Evolutionary conservation across 2,113 vertebrate genomes (phyloP).

Genomic region (Pollimyrus isidori): DNA sequence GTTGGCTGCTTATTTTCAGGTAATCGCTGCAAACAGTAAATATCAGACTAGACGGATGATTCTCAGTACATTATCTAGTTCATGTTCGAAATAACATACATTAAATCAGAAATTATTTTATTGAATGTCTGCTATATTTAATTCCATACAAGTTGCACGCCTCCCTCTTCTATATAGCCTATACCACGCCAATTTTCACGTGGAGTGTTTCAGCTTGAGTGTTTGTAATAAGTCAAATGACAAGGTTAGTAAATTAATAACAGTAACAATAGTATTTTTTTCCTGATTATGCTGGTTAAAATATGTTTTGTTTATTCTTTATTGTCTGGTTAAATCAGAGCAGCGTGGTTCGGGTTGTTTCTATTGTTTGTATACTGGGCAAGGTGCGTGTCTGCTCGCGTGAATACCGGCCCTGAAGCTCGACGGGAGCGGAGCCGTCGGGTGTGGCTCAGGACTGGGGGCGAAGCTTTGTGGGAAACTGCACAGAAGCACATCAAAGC

Average conservation of each 20-base stretch:
- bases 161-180: not conserved
- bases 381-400: not conserved
- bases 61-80: not conserved
- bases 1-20: not conserved
- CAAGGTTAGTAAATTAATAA: not conserved
- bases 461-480: not conserved
- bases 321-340: not conserved
- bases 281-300: not conserved
- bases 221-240: not conserved
- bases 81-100: not conserved
- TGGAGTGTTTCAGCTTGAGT: not conserved
- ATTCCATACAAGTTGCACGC: not conserved
- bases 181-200: not conserved
- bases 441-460: slow-evolving; percentile 3
- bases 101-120: not conserved
- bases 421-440: not conserved
- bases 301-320: not conserved
- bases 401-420: not conserved
- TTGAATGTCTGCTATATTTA: not conserved
- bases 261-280: not conserved
- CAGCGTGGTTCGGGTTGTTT: not conserved
- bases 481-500: not conserved
- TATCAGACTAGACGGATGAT: not conserved
- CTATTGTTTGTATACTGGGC: not conserved
- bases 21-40: not conserved